Conservation (phyloP, 2,113 vertebrate genomes). For the Podiceps cristatus region DNA sequence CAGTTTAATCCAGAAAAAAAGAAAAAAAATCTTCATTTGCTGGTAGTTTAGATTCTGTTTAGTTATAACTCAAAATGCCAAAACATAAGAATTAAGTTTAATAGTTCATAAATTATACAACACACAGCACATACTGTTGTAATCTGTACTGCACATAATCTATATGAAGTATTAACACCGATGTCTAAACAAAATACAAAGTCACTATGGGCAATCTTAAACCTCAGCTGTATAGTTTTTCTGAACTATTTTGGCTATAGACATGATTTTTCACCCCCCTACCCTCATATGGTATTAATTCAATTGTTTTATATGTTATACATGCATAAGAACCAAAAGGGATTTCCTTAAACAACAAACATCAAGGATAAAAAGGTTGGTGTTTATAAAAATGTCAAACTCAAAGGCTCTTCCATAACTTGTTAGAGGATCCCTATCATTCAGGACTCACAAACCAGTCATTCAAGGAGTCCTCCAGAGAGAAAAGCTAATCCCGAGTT, state of each 20-base stretch:
- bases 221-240: neutral
- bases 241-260: constrained; percentile 12
- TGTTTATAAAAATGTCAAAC: constrained; percentile 48
- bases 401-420: neutral
- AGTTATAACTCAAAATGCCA: constrained; percentile 1
- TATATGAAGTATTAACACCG: constrained; percentile 14
- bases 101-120: constrained; percentile 6
- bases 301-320: constrained; percentile 38
- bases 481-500: neutral
- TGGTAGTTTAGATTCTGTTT: neutral
- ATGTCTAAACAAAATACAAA: constrained; percentile 47
- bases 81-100: constrained; percentile 14
- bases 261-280: constrained; percentile 1
- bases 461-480: neutral
- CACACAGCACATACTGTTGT: neutral
- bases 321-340: neutral
- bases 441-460: neutral
- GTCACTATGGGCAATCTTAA: neutral
- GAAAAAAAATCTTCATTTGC: neutral
- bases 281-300: constrained; percentile 57
- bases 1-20: neutral
- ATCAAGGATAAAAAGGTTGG: constrained; percentile 14
- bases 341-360: constrained; percentile 50
- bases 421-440: neutral
- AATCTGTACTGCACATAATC: constrained; percentile 15